Evolutionary conservation across 2,888 invertebrate genomes (phyloP).

Genomic region (Conus canariensis): DNA sequence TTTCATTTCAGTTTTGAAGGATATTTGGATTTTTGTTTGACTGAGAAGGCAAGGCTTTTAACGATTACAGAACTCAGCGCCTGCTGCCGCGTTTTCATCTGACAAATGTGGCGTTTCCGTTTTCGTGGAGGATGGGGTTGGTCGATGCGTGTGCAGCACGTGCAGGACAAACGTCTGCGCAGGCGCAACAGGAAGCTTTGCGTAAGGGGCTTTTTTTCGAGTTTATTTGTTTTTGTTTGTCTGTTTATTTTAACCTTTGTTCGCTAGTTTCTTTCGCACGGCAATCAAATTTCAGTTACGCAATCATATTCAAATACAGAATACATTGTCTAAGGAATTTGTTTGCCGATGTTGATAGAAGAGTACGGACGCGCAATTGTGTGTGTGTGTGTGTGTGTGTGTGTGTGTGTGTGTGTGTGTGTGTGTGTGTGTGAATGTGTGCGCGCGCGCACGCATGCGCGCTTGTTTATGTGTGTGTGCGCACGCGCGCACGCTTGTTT

Average conservation of each 20-base stretch:
- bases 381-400: too few relatives aligned
- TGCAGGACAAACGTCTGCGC: not conserved
- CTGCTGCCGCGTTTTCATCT: not conserved
- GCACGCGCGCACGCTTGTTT: too few relatives aligned
- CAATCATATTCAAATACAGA: not conserved
- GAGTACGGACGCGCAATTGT: too few relatives aligned
- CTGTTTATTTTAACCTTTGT: too few relatives aligned
- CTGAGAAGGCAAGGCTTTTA: not conserved
- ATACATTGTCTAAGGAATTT: too few relatives aligned
- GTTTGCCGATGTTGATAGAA: too few relatives aligned
- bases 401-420: too few relatives aligned
- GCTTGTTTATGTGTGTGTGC: not conserved
- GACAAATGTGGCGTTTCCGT: conserved; percentile 23
- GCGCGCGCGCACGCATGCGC: not conserved
- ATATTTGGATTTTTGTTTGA: not conserved
- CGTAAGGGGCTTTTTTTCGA: not conserved
- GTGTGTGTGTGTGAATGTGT: not conserved
- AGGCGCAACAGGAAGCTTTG: conserved; percentile 14
- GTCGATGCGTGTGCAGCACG: not conserved
- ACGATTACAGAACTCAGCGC: not conserved
- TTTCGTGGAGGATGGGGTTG: not conserved
- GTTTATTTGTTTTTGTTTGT: not conserved
- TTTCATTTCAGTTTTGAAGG: not conserved
- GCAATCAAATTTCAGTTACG: not conserved
- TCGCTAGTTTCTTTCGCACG: not conserved